Evolutionary conservation across 2,888 invertebrate genomes (phyloP).

Genomic region (Drosophila antonietae): DNA sequence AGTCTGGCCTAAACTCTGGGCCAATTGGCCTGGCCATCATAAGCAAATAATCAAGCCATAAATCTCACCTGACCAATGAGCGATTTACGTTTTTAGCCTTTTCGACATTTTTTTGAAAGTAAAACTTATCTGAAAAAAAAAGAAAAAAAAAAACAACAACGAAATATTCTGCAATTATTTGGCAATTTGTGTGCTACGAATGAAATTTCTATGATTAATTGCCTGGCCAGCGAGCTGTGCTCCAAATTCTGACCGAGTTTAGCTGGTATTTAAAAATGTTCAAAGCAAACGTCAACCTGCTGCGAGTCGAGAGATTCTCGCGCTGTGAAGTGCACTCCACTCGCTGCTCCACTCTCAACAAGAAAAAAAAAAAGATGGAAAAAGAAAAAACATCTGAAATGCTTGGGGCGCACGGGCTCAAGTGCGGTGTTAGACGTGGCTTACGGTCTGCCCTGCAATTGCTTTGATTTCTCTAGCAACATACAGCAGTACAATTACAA

Average conservation of each 20-base stretch:
- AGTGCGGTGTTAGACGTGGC: conserved; percentile 47
- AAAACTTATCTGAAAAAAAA: conserved; percentile 39
- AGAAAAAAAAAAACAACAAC: background rate
- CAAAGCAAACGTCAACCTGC: conserved; percentile 69
- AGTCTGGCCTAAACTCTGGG: conserved; percentile 52
- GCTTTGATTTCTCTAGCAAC: conserved; percentile 48
- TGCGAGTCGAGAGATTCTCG: conserved; percentile 60
- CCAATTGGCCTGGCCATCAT: conserved; percentile 66
- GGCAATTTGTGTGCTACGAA: conserved; percentile 59
- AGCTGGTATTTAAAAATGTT: conserved; percentile 49
- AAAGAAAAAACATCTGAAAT: conserved; percentile 5
- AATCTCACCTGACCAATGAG: conserved; percentile 74
- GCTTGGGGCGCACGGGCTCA: conserved; percentile 60
- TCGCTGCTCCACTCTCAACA: conserved; percentile 18
- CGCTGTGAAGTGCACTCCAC: conserved; percentile 71
- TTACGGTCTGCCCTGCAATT: conserved; percentile 58
- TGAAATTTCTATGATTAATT: conserved; percentile 67
- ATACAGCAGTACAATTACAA: conserved; percentile 68
- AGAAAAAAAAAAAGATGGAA: background rate
- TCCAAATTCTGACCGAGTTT: conserved; percentile 49
- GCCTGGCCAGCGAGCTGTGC: conserved; percentile 35
- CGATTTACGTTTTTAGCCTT: conserved; percentile 59
- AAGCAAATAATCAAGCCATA: conserved; percentile 78
- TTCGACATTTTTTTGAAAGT: conserved; percentile 76
- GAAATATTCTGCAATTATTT: conserved; percentile 69